Conservation (phyloP, 2,113 vertebrate genomes). For the Tragelaphus buxtoni region DNA sequence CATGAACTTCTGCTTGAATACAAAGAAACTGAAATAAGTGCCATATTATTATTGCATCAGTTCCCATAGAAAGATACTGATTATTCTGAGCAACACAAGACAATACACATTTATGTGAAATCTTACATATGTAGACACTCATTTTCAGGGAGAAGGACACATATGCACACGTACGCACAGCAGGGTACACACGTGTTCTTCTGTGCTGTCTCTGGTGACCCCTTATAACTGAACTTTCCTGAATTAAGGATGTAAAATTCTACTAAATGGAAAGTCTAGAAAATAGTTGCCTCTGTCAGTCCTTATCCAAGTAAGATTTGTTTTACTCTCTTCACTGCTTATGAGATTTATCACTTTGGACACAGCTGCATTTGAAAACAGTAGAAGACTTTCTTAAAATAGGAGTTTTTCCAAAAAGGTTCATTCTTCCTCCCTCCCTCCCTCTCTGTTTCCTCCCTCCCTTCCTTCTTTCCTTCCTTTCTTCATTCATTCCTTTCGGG, state of each 20-base stretch:
- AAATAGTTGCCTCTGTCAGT: not conserved
- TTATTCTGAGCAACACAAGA: not conserved
- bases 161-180: not conserved
- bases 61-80: not conserved
- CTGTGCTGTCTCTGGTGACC: not conserved
- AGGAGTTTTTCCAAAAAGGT: not conserved
- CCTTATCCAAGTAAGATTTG: not conserved
- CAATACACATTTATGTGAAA: not conserved
- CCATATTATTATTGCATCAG: not conserved
- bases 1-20: not conserved
- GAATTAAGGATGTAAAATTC: not conserved
- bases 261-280: not conserved
- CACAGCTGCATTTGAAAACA: not conserved
- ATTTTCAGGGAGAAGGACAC: not conserved
- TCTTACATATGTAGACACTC: not conserved
- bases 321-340: not conserved
- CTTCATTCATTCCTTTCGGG: not conserved
- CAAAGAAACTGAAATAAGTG: not conserved
- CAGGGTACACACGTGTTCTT: not conserved
- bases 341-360: not conserved
- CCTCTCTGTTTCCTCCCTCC: not conserved
- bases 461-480: not conserved
- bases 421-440: too few relatives aligned
- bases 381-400: not conserved
- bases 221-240: not conserved